Conservation (phyloP, 2,797 vertebrate genomes). For the Champsocephalus esox region DNA sequence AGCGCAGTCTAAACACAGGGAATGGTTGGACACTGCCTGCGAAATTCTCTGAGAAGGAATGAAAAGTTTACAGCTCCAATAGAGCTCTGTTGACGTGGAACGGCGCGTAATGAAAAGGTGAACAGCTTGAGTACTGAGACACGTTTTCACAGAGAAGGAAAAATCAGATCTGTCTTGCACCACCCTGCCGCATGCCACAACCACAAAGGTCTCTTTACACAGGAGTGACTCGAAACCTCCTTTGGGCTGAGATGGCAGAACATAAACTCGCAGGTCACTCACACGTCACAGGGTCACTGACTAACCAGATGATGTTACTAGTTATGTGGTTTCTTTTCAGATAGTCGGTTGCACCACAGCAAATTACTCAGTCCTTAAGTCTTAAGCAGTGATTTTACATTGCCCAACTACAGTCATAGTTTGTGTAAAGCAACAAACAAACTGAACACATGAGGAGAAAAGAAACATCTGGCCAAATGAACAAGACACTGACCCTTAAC, state of each 20-base stretch:
- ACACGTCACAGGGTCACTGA: slow-evolving; percentile 67
- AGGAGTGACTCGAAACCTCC: slow-evolving; percentile 53
- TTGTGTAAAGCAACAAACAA: not conserved
- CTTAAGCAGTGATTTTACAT: not conserved
- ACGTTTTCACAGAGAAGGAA: slow-evolving; percentile 57
- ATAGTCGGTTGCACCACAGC: slow-evolving; percentile 16
- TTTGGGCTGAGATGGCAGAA: slow-evolving; percentile 53
- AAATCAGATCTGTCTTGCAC: slow-evolving; percentile 67
- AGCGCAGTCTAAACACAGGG: slow-evolving; percentile 69
- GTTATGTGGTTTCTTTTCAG: slow-evolving; percentile 34
- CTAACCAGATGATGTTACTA: slow-evolving; percentile 49
- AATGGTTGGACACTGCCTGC: slow-evolving; percentile 62
- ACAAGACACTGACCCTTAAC: slow-evolving; percentile 20
- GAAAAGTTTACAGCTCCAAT: slow-evolving; percentile 64
- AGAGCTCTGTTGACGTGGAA: slow-evolving; percentile 69
- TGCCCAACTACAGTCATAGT: slow-evolving; percentile 2
- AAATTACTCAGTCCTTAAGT: slow-evolving; percentile 10
- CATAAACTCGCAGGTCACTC: slow-evolving; percentile 63
- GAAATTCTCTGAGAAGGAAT: slow-evolving; percentile 72
- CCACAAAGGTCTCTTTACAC: slow-evolving; percentile 78
- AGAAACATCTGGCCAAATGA: slow-evolving; percentile 22
- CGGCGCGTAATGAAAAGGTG: slow-evolving; percentile 64
- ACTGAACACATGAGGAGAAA: slow-evolving; percentile 37
- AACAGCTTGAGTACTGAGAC: slow-evolving; percentile 48
- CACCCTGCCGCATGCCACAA: slow-evolving; percentile 75